These are phyloP conservation scores for Trypoxylus dichotomus DNA, from an alignment of 1,140 invertebrate species.

Conservation along the genomic window DNA sequence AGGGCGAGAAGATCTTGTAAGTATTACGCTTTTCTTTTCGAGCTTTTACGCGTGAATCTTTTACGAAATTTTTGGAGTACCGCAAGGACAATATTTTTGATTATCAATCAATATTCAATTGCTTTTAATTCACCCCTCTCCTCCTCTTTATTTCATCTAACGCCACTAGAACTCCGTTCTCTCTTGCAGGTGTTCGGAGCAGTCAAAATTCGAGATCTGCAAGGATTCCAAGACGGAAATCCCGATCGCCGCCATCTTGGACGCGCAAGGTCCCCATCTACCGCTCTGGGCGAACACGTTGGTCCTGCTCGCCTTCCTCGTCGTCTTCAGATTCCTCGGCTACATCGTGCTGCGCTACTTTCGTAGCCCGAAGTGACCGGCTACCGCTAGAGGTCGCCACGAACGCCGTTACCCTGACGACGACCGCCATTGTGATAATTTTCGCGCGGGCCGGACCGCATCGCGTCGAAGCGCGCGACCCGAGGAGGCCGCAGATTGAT, in stretches of 20 bases:
- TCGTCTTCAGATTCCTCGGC: constrained; percentile 73
- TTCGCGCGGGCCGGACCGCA: too few relatives aligned
- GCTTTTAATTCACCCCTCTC: too few relatives aligned
- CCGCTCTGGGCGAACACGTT: constrained; percentile 78
- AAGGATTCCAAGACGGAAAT: constrained; percentile 57
- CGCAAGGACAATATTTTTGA: not conserved
- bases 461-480: too few relatives aligned
- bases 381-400: constrained; percentile 26
- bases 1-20: constrained; percentile 71
- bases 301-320: constrained; percentile 71
- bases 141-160: too few relatives aligned
- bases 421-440: not conserved
- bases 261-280: constrained; percentile 62
- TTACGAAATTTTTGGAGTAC: too few relatives aligned
- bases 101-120: too few relatives aligned
- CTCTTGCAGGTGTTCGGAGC: constrained; percentile 64
- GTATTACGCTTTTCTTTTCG: constrained; percentile 39
- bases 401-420: not conserved
- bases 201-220: constrained; percentile 70
- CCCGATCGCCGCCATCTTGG: constrained; percentile 69
- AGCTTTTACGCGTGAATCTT: too few relatives aligned
- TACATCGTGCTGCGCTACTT: constrained; percentile 76
- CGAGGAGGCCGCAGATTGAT: not conserved
- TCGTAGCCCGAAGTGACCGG: constrained; percentile 64
- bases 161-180: too few relatives aligned